A percentile compares a stretch with the other conserved stretches of the same genome.
Evolutionary conservation across 2,113 vertebrate genomes (phyloP).

Genomic region (Lamprologus sp.): DNA sequence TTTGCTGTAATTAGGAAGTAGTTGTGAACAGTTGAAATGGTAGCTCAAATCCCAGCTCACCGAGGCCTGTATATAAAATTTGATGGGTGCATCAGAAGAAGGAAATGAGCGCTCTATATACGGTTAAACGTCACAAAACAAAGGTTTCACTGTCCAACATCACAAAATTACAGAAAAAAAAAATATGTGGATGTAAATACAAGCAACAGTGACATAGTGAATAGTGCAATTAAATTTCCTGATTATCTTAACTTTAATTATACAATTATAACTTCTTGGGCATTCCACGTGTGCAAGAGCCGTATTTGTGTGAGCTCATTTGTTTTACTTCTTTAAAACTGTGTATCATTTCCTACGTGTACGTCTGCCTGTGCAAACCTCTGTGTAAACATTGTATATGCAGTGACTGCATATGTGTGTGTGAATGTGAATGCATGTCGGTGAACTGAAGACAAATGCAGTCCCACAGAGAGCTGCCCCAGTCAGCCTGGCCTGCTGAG

Average conservation of each 20-base stretch:
- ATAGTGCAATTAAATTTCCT: not conserved
- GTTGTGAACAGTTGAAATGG: not conserved
- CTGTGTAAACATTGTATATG: not conserved
- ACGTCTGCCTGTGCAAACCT: not conserved
- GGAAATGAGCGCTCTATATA: not conserved
- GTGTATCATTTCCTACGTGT: not conserved
- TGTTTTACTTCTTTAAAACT: not conserved
- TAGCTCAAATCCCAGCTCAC: not conserved
- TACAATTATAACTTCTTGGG: not conserved
- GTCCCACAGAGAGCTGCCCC: slow-evolving; percentile 54
- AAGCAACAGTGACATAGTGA: not conserved
- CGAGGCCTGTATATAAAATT: not conserved
- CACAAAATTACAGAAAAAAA: not conserved
- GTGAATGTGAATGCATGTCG: not conserved
- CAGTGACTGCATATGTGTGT: not conserved
- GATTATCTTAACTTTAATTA: not conserved
- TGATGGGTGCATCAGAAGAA: not conserved
- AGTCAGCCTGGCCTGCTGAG: slow-evolving; percentile 55
- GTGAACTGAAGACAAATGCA: slow-evolving; percentile 43
- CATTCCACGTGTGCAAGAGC: not conserved
- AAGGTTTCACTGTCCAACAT: not conserved
- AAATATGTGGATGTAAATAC: not conserved
- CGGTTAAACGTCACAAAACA: not conserved
- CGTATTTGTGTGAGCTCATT: not conserved
- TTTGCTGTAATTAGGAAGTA: not conserved